Evolutionary conservation across 2,797 vertebrate species (phyloP), one percentile per base, ranked within the genome.

Genomic region (Bucorvus abyssinicus): DNA sequence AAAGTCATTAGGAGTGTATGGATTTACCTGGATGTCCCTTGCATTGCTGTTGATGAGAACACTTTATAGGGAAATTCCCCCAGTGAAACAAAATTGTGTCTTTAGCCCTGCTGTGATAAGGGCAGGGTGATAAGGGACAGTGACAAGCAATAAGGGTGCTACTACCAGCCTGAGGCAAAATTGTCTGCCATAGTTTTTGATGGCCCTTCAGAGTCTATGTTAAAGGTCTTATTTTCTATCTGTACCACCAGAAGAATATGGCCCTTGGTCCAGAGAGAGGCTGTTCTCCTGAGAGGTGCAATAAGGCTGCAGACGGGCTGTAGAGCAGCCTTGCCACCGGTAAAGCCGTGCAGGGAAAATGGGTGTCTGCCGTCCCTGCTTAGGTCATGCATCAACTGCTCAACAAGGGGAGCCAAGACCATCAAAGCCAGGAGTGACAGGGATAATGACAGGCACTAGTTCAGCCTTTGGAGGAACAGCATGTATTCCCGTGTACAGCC

Each of bases 221-320:
- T 60, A 76, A 53, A 64, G 29, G 32, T 23, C 36, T 68, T 24
- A 40, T 60, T 68, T 83, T 49, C n/a, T 88, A 14, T 38, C 27
- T 87, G 14, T n/a, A 26, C 21, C 60, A 74, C 27, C 29, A 77
- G 34, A 74, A 84, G 32, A 56, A 34, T 27, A 38, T 6, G 44
- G 52, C 34, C 13, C 6, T 61, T 60, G 13, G 29, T 67, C 52
- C 27, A 56, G 60, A 14, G 21, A 69, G 61, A 21, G 27, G 3
- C 3, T 83, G 4, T 8, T 80, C 61, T 67, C 19, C 20, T 0
- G 0, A 21, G 40, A 23, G 20, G 7, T 9, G 9, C n/a, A 47
- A 21, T 0, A 5, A 23, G 40, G 36, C 30, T 86, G 53, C 47
- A 79, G 52, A 21, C 10, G 5, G 49, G 4, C 36, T 44, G 5